Base-by-base conservation (phyloP, 2,888 invertebrate species). In the Drosophila lacicola region DNA sequence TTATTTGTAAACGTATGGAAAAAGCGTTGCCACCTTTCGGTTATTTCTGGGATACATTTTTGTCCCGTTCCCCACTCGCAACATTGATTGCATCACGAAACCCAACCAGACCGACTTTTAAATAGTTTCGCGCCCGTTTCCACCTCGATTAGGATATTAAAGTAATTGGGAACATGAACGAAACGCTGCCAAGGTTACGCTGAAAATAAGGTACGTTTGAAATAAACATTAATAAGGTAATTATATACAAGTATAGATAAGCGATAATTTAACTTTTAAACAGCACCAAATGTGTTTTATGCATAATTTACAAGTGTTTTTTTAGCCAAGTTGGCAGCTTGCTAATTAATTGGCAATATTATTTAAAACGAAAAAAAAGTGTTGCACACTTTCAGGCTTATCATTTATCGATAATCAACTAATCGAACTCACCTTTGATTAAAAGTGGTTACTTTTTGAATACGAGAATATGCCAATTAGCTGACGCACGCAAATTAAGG, bases 321-420 rank as follows among this genome's bases (percentile, higher is more conserved):
- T 54, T 42, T 3, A 19, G 21, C 0, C 19, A 5, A 47, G 72
- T 68, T 73, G 54, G 74, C 72, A 74, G 69, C n/a, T 34, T 54
- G 8, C 11, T 10, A 19, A 9, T 21, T 42, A 41, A 34, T 50
- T 36, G 42, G 8, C 13, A 2, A 46, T 5, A 19, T 4, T n/a
- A 8, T 17, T 17, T 17, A 17, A 1, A 13, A 47, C 19, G 13
- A 36, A 17, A 47, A 25, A 19, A 36, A 51, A 3, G 4, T 53
- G 45, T 19, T 56, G 75, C 64, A 69, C 57, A 73, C 77, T 65
- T 64, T 64, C 14, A 37, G 64, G 77, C 39, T 33, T 9, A 25
- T 17, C 9, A 21, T 14, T 33, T 60, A 62, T 54, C 53, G 44
- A 56, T 46, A 41, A 46, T 41, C 49, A 44, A 29, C 4, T 17